A percentile compares a stretch with the other conserved stretches of the same genome.
phyloP scores from a whole-genome alignment of 1,140 invertebrate genomes.

The Penaeus indicus region DNA sequence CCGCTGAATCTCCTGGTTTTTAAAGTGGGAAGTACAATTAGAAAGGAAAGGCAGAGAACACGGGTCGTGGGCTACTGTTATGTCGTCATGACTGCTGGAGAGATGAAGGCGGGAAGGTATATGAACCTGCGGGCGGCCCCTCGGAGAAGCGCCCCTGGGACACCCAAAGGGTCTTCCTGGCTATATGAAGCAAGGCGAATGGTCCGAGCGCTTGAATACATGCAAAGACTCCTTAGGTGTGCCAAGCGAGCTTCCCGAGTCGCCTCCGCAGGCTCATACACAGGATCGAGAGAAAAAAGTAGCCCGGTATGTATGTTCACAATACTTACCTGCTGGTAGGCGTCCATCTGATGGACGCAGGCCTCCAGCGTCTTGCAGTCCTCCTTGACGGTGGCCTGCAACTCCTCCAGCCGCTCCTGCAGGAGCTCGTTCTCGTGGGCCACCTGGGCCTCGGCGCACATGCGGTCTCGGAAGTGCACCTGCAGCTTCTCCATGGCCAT shows the following conservation, averaged over 20 bases:
- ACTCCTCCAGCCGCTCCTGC: slow-evolving; percentile 77
- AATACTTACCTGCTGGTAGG: slow-evolving; percentile 80
- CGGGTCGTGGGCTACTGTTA: not conserved
- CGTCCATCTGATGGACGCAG: slow-evolving; percentile 87
- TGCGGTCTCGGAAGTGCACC: slow-evolving; percentile 89
- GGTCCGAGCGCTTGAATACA: too few relatives aligned
- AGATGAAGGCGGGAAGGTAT: too few relatives aligned
- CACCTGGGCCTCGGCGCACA: slow-evolving; percentile 83
- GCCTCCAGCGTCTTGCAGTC: slow-evolving; percentile 81
- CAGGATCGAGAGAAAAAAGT: slow-evolving; percentile 16
- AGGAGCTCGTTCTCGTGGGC: slow-evolving; percentile 80
- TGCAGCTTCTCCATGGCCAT: slow-evolving; percentile 93
- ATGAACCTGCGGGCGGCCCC: too few relatives aligned
- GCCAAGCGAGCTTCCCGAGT: too few relatives aligned
- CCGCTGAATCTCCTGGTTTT: slow-evolving; percentile 83
- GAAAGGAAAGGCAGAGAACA: not conserved
- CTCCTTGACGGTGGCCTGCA: slow-evolving; percentile 78
- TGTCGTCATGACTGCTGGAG: too few relatives aligned
- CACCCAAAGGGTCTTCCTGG: too few relatives aligned
- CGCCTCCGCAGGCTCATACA: too few relatives aligned
- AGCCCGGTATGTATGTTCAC: slow-evolving; percentile 9
- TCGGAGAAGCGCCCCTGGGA: too few relatives aligned
- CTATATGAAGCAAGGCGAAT: too few relatives aligned
- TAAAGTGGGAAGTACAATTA: slow-evolving; percentile 60
- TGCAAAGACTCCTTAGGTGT: too few relatives aligned